Base-by-base conservation (phyloP, 2,797 vertebrate species). In the Arnoldichthys spilopterus region DNA sequence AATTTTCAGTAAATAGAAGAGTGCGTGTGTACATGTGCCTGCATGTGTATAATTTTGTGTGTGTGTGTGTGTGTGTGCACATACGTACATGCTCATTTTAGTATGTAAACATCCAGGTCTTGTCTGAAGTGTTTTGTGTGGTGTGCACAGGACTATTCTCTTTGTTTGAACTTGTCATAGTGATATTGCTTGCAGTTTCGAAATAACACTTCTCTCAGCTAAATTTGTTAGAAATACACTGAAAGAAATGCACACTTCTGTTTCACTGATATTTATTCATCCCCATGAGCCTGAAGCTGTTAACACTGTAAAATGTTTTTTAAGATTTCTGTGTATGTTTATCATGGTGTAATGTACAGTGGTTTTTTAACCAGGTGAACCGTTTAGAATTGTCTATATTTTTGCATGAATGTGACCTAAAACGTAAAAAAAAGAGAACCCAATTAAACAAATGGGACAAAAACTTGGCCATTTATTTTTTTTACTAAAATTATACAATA, bases 11-110 rank as follows among this genome's bases (percentile, higher is more conserved):
- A n/a, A 77, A 68, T 15, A 61, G 56, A 54, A 84, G 40, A 77
- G 64, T n/a, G n/a, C 15, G 61, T 74, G 72, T 53, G 56, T 26
- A 61, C 59, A 68, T 77, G 70, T 79, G 79, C 62, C 16, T 45
- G 59, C 56, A 58, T 59, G 13, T 28, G 56, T 13, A 4, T 28
- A 59, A 28, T 58, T 13, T 22, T 26, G 53, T 53, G n/a, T 20
- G 1, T 0, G 22, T 72, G 63, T 54, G 6, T 2, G 16, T 43
- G 37, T 84, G 59, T 8, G 43, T 18, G 22, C 5, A 8, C 12
- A 11, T 12, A 11, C 12, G 24, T 26, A 26, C 2, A 9, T 26
- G 9, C 22, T 37, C 7, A 7, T 37, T 37, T 37, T 37, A 37
- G 40, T 43, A 26, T 26, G 11, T 18, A 68, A 72, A 79, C 72